Evolutionary conservation across 2,888 invertebrate species (phyloP), one percentile per base, ranked within the genome.

Genomic region (Laothoe populi): DNA sequence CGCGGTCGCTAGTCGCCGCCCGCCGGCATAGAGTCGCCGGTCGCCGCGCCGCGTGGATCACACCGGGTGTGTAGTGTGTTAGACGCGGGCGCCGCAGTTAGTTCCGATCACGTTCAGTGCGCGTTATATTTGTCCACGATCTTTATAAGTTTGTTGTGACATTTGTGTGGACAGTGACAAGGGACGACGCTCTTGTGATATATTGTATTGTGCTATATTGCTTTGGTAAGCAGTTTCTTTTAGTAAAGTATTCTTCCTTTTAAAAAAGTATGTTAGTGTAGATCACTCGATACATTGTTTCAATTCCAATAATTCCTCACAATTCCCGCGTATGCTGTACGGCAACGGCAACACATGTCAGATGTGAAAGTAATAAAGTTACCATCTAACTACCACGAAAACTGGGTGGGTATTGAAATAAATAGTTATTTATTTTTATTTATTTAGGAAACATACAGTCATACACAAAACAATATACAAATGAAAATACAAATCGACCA

Each of bases 51-150:
- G 45, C 45, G 23, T 19, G 53, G 35, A 2, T 35, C 35, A 16
- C 26, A 13, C 38, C 38, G 8, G 19, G 53, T 19, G 19, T 35
- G 53, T 16, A 31, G 53, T 35, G 53, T 35, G 49, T 13, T 26
- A 31, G n/a, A 0, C 13, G 31, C 35, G 16, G 1, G 53, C 31
- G 53, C 16, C 35, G 19, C n/a, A 10, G 53, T 35, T 13, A 1
- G 31, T 16, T 35, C 19, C 10, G 49, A n/a, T 26, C 10, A 10
- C 49, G 31, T 53, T 53, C 19, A 35, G 53, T 53, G 53, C 19
- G 35, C 19, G 31, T 53, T 53, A 53, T 53, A 53, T 53, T 53
- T 35, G 31, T 53, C 19, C 31, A 53, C 31, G 31, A 53, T 35
- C 19, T 21, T 40, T 58, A 10, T 40, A 21, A 58, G 23, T 42